phyloP scores from a whole-genome alignment of 2,113 vertebrate genomes.

The Oriolus oriolus region DNA sequence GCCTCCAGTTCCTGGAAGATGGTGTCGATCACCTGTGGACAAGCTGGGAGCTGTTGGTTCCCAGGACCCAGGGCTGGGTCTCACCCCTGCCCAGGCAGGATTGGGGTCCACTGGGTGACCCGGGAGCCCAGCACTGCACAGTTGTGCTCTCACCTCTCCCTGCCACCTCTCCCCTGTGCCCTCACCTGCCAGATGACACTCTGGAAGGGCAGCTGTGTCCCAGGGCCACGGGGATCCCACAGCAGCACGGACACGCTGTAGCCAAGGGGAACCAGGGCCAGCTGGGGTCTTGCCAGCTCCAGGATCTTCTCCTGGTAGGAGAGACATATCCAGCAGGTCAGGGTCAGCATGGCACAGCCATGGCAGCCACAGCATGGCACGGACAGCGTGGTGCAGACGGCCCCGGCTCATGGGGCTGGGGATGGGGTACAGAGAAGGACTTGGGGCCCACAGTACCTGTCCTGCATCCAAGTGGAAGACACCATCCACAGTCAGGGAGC shows the following conservation, averaged over 20 bases:
- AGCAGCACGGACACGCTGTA: constrained; percentile 76
- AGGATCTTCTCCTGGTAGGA: constrained; percentile 69
- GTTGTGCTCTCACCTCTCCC: not conserved
- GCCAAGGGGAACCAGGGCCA: constrained; percentile 67
- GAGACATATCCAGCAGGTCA: not conserved
- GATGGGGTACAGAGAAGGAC: not conserved
- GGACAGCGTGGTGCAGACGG: not conserved
- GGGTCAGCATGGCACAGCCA: not conserved
- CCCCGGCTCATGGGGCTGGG: not conserved
- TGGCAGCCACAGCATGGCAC: not conserved
- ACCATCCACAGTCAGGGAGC: not conserved
- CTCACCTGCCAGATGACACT: constrained; percentile 73
- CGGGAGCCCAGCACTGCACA: not conserved
- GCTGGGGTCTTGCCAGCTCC: constrained; percentile 66
- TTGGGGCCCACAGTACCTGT: not conserved
- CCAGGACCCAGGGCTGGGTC: rapidly evolving
- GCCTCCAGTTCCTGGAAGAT: constrained; percentile 58
- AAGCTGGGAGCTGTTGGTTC: not conserved
- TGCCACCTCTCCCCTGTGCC: not conserved
- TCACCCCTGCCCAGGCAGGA: rapidly evolving
- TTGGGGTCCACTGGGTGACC: rapidly evolving
- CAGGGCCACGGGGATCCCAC: constrained; percentile 46
- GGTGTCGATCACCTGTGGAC: constrained; percentile 58
- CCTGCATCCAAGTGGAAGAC: not conserved
- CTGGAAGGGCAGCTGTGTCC: constrained; percentile 14